Evolutionary conservation across 2,797 vertebrate genomes (phyloP), one percentile per base, ranked within the genome.

Genomic region (Champsocephalus gunnari): DNA sequence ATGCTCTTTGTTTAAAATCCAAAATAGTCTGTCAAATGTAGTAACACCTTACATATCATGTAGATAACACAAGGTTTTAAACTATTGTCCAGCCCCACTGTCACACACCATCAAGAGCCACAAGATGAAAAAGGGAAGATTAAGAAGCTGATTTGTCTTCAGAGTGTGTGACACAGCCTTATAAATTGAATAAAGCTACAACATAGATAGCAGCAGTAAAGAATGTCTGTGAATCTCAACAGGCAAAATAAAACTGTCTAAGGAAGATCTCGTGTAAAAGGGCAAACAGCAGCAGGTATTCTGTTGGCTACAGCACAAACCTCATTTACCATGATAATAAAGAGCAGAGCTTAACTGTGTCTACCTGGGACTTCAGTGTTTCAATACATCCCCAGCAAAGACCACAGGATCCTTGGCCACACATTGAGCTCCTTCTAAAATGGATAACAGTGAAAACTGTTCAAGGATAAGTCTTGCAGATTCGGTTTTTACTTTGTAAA

Each of bases 241-340:
- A 2, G 41, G 57, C 16, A 14, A 53, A 75, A 57, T 58, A 77
- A 84, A 86, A 49, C 41, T 43, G 71, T 61, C 66, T 24, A 9
- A 64, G 17, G 48, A 53, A 59, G 56, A 67, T 53, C 4, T 14
- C n/a, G 34, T n/a, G 50, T 50, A 4, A 51, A 48, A 59, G 3
- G 11, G 16, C 12, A n/a, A 57, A 21, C 63, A 61, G 51, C 66
- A 65, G 55, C 47, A 74, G 44, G n/a, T 50, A 47, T 9, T 2
- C 9, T 59, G 12, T 12, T 64, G n/a, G 32, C 13, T 38, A 38
- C 12, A 19, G 19, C 17, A 59, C 49, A 3, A 45, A 57, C 53
- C 55, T 81, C 56, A 74, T 76, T 77, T 60, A 74, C 13, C 6
- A 57, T 44, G 17, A 50, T 32, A 73, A 69, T 71, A 73, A 68